These are phyloP conservation scores for Sander lucioperca DNA, from an alignment of 2,113 vertebrate genomes.

Conservation along the genomic window DNA sequence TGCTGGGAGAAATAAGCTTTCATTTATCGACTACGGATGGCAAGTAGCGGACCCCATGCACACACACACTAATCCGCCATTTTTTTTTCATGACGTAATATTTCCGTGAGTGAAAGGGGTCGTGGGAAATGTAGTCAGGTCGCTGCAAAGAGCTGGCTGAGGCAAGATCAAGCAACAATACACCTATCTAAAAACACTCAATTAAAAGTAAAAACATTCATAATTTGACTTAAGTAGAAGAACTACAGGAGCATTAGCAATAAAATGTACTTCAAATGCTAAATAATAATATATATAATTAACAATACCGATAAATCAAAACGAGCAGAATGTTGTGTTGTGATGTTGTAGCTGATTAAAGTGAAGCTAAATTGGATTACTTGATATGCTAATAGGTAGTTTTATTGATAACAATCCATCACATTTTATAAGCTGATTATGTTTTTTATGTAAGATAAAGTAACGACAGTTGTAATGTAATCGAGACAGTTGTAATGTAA, in stretches of 20 bases:
- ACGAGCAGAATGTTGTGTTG: too few relatives aligned
- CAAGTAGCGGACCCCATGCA: conserved; percentile 16
- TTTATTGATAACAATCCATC: background rate
- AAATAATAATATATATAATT: too few relatives aligned
- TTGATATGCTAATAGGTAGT: background rate
- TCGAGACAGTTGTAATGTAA: too few relatives aligned
- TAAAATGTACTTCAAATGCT: too few relatives aligned
- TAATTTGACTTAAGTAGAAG: background rate
- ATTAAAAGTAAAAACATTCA: background rate
- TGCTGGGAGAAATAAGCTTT: background rate
- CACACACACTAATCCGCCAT: conserved; percentile 63
- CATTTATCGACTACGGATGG: background rate
- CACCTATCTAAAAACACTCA: background rate
- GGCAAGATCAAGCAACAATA: conserved; percentile 25
- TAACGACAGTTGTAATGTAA: too few relatives aligned
- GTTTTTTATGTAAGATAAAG: too few relatives aligned
- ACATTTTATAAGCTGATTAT: too few relatives aligned
- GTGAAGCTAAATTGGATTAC: background rate
- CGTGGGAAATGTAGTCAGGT: conserved; percentile 72
- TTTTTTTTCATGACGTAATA: conserved; percentile 50
- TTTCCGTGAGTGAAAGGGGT: background rate
- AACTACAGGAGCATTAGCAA: too few relatives aligned
- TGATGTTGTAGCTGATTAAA: background rate
- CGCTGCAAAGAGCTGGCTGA: background rate
- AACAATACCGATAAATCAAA: background rate